These are phyloP conservation scores for Drosophila santomea DNA, from an alignment of 1,140 invertebrate genomes.

Conservation along the genomic window DNA sequence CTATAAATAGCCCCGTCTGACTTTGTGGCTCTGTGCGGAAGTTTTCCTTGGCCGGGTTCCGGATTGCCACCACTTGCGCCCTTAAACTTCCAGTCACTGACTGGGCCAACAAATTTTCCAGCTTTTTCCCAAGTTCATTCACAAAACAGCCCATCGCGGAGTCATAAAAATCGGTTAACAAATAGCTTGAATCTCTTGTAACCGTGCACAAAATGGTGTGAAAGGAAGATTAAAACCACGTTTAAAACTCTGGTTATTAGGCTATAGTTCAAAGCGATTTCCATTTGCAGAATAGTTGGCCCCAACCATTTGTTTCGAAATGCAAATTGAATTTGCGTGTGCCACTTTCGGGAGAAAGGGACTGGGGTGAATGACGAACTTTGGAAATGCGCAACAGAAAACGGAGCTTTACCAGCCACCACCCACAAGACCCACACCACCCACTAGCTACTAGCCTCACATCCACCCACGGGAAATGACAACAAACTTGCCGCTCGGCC, in stretches of 20 bases:
- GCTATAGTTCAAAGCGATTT: conserved; percentile 28
- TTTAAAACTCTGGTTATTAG: conserved; percentile 23
- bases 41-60: conserved; percentile 9
- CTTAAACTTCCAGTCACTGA: conserved; percentile 18
- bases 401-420: conserved; percentile 33
- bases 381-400: conserved; percentile 76
- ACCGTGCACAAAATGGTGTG: background rate
- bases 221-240: background rate
- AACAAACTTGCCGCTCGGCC: conserved; percentile 52
- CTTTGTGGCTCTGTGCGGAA: conserved; percentile 28
- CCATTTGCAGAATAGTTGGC: conserved; percentile 50
- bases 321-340: conserved; percentile 70
- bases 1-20: conserved; percentile 50
- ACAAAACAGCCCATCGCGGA: conserved; percentile 48
- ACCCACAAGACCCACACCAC: background rate
- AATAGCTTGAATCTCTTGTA: conserved; percentile 17
- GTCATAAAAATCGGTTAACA: conserved; percentile 39
- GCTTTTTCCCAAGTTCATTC: conserved; percentile 60
- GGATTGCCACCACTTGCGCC: background rate
- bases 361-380: conserved; percentile 57
- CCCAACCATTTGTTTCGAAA: conserved; percentile 49
- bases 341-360: background rate
- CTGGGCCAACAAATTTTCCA: conserved; percentile 22
- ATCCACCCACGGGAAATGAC: conserved; percentile 21
- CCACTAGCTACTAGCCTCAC: background rate